phyloP scores from a whole-genome alignment of 2,797 vertebrate genomes.

The Arnoldichthys spilopterus region DNA sequence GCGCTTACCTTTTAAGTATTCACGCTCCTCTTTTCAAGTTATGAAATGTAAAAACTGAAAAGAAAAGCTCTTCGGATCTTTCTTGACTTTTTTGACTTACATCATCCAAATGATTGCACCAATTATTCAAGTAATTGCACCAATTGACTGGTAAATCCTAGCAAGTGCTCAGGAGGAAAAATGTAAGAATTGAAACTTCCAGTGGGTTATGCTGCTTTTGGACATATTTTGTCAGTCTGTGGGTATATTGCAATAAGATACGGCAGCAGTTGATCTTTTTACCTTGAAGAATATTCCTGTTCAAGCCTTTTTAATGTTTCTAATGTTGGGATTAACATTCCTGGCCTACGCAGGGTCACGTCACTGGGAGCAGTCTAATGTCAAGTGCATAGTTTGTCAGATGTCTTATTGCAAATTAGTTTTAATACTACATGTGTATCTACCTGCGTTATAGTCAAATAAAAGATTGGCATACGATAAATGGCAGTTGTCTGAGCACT shows the following conservation, averaged over 20 bases:
- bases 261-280: slow-evolving; percentile 40
- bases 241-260: slow-evolving; percentile 37
- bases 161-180: background rate
- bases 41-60: background rate
- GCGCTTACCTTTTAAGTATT: background rate
- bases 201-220: background rate
- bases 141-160: background rate
- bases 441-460: background rate
- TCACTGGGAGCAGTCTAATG: slow-evolving; percentile 2
- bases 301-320: slow-evolving; percentile 1
- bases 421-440: background rate
- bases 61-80: background rate
- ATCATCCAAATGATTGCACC: background rate
- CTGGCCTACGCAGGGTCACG: background rate
- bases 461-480: background rate
- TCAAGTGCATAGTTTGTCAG: background rate
- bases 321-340: slow-evolving; percentile 3
- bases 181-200: background rate
- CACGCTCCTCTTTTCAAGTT: background rate
- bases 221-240: background rate
- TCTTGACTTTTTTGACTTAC: background rate
- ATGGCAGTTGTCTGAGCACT: background rate
- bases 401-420: background rate
- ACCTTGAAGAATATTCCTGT: background rate
- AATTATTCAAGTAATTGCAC: background rate